Percentiles rank a stretch among this genome's conserved stretches.
These are phyloP conservation scores for Mormoops blainvillei DNA, from an alignment of 2,113 vertebrate species.

Conservation along the genomic window DNA sequence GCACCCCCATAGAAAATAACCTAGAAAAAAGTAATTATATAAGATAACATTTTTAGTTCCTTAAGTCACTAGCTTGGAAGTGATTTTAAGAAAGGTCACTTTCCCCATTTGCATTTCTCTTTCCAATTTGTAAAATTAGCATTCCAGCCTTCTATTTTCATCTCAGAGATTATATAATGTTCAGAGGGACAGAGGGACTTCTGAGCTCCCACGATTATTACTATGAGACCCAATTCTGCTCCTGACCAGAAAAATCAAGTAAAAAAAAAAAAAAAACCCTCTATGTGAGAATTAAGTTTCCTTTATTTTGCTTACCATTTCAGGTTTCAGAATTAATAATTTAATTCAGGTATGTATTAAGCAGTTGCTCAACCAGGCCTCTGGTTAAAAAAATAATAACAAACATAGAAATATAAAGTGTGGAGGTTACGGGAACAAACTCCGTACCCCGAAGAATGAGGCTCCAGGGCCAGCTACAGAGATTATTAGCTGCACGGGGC, in stretches of 20 bases:
- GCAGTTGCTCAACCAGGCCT: background rate
- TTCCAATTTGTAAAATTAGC: conserved; percentile 33
- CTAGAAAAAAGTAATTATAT: background rate
- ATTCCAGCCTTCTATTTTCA: background rate
- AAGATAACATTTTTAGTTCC: conserved; percentile 28
- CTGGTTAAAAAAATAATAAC: background rate
- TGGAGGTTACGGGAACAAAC: background rate
- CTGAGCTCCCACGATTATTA: background rate
- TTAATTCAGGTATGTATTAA: background rate
- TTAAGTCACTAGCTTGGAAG: background rate
- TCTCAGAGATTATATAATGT: background rate
- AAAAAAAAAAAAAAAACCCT: background rate
- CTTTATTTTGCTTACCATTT: background rate
- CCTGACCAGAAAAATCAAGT: background rate
- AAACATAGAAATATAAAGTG: background rate
- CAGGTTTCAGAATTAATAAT: background rate
- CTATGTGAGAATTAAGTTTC: background rate
- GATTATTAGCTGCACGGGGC: background rate
- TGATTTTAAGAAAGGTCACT: conserved; percentile 49
- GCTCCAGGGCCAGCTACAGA: background rate
- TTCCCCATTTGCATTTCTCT: background rate
- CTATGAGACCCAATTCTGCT: background rate
- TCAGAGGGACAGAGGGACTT: background rate
- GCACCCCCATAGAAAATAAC: background rate
- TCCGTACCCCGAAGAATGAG: background rate